Conservation (phyloP, 2,113 vertebrate genomes). For the Campylomormyrus numenius region DNA sequence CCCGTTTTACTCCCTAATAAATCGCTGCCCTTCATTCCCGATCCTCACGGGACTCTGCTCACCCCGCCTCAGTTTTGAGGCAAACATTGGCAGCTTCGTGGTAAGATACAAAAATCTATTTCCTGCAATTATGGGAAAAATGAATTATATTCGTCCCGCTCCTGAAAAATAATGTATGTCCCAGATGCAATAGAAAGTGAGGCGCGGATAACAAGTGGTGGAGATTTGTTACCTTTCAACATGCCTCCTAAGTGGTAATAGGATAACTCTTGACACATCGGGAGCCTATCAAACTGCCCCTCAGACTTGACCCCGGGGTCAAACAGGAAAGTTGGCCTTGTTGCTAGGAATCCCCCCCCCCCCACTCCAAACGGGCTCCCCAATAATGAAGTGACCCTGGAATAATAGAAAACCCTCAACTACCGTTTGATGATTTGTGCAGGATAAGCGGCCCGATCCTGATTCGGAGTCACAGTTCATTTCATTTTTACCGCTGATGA, state of each 20-base stretch:
- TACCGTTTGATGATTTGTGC: slow-evolving; percentile 95
- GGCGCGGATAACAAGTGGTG: slow-evolving; percentile 68
- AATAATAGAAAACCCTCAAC: slow-evolving; percentile 99
- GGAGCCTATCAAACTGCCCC: slow-evolving; percentile 96
- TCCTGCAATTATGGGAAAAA: slow-evolving; percentile 67
- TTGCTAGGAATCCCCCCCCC: slow-evolving; percentile 84
- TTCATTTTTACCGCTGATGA: slow-evolving; percentile 99
- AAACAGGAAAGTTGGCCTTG: slow-evolving; percentile 86
- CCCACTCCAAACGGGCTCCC: slow-evolving; percentile 75
- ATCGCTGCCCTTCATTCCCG: not conserved
- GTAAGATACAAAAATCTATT: slow-evolving; percentile 56
- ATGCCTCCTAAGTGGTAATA: slow-evolving; percentile 98
- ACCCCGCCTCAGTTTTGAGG: not conserved
- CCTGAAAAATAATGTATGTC: slow-evolving; percentile 81
- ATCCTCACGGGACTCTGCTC: not conserved
- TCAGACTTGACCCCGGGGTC: slow-evolving; percentile 95
- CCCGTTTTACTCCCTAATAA: not conserved
- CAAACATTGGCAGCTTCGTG: not conserved
- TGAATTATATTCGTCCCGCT: slow-evolving; percentile 81
- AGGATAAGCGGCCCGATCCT: slow-evolving; percentile 98
- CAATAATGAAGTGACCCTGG: slow-evolving; percentile 99
- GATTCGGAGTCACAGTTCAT: slow-evolving; percentile 99
- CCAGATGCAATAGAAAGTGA: slow-evolving; percentile 69
- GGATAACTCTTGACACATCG: slow-evolving; percentile 95
- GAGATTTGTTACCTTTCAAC: slow-evolving; percentile 98